Percentiles rank a stretch among this genome's conserved stretches.
phyloP scores from a whole-genome alignment of 2,888 invertebrate species.

The Lydus trimaculatus region DNA sequence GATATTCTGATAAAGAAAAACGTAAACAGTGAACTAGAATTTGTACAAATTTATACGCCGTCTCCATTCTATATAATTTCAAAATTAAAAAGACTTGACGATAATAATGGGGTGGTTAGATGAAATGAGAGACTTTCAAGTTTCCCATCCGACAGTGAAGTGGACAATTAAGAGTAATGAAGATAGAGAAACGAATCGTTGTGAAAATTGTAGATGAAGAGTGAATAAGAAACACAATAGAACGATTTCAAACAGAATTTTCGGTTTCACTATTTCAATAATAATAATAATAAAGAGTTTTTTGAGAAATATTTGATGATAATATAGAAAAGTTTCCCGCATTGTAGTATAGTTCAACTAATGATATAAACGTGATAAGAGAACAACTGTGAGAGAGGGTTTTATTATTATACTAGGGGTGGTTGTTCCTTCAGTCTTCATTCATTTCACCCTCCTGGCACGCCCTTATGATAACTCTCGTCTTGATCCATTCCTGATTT shows the following conservation, averaged over 20 bases:
- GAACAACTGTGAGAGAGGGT: neutral
- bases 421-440: neutral
- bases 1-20: too few species aligned
- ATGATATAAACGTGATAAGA: neutral
- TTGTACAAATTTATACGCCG: neutral
- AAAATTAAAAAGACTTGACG: neutral
- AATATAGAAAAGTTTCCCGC: neutral
- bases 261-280: neutral
- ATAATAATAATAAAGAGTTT: neutral
- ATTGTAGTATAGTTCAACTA: neutral
- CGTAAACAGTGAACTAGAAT: neutral
- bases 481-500: neutral
- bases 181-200: neutral
- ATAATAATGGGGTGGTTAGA: slow-evolving; percentile 1
- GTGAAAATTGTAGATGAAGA: neutral
- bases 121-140: neutral
- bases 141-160: neutral
- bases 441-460: neutral
- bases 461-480: slow-evolving; percentile 2
- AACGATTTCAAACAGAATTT: neutral
- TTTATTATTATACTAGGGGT: neutral
- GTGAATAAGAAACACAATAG: neutral
- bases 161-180: slow-evolving; percentile 1
- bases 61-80: neutral
- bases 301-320: neutral